Percentiles rank a stretch among this genome's conserved stretches.
Evolutionary conservation across 2,888 invertebrate genomes (phyloP).

Genomic region (Antheraea assamensis): DNA sequence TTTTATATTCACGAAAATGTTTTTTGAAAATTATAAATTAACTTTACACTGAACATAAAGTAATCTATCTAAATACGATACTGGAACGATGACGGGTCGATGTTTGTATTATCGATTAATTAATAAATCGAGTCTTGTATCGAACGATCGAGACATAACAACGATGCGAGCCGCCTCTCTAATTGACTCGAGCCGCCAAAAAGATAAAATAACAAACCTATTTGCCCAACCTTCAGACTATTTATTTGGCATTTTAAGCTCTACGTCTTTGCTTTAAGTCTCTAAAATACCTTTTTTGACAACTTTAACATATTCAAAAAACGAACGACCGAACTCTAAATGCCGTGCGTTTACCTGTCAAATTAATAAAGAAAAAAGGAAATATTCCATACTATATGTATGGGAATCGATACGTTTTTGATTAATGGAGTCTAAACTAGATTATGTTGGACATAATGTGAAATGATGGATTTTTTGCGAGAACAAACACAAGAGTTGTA

Average conservation of each 20-base stretch:
- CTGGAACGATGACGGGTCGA: slow-evolving; percentile 76
- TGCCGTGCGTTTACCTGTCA: slow-evolving; percentile 80
- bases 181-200: slow-evolving; percentile 79
- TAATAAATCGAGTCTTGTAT: slow-evolving; percentile 78
- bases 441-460: slow-evolving; percentile 60
- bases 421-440: slow-evolving; percentile 72
- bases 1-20: neutral
- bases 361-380: slow-evolving; percentile 56
- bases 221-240: slow-evolving; percentile 20
- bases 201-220: slow-evolving; percentile 56
- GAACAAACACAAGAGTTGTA: slow-evolving; percentile 36
- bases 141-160: slow-evolving; percentile 69
- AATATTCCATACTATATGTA: slow-evolving; percentile 45
- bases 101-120: slow-evolving; percentile 82
- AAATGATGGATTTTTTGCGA: slow-evolving; percentile 41
- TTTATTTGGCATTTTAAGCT: slow-evolving; percentile 7
- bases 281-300: slow-evolving; percentile 28
- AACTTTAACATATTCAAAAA: slow-evolving; percentile 44
- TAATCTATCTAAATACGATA: slow-evolving; percentile 71
- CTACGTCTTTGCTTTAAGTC: slow-evolving; percentile 24
- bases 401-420: slow-evolving; percentile 76
- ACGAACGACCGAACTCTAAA: slow-evolving; percentile 70
- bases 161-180: slow-evolving; percentile 77
- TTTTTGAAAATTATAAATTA: slow-evolving; percentile 1
- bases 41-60: slow-evolving; percentile 34